phyloP scores from a whole-genome alignment of 2,113 vertebrate genomes.

The Pachypanchax playfairii region DNA sequence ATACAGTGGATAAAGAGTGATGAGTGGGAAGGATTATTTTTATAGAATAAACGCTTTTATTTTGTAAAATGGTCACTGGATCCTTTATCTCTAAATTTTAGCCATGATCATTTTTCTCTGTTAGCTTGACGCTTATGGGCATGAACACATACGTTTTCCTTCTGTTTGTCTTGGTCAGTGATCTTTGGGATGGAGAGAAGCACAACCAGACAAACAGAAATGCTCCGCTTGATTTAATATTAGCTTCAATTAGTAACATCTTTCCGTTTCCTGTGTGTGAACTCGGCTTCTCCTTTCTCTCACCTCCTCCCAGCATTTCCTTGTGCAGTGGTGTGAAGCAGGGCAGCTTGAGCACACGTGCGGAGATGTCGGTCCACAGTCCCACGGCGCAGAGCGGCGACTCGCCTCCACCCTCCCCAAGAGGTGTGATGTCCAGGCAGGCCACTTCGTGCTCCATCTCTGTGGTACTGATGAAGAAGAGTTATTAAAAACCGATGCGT shows the following conservation, averaged over 20 bases:
- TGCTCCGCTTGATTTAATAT: no score
- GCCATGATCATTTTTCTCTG: not conserved
- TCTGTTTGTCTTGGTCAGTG: no score
- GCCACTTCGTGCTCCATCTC: slow-evolving; percentile 99
- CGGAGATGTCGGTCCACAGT: slow-evolving; percentile 98
- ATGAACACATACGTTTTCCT: no score
- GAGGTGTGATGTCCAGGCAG: slow-evolving; percentile 95
- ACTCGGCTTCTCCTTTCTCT: slow-evolving; percentile 33
- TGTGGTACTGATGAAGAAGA: slow-evolving; percentile 81
- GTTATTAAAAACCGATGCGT: slow-evolving; percentile 1
- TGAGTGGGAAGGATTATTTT: no score
- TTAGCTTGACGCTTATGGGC: no score
- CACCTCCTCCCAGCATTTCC: slow-evolving; percentile 99
- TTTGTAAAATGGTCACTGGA: not conserved
- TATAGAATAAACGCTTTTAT: no score
- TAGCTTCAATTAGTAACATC: no score
- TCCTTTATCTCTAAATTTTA: not conserved
- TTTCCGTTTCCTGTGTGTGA: not conserved
- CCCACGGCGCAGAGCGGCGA: slow-evolving; percentile 96
- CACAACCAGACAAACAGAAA: no score
- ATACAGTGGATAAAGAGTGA: no score
- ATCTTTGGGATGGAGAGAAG: no score
- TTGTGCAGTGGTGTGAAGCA: slow-evolving; percentile 95
- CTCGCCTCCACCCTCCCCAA: slow-evolving; percentile 87
- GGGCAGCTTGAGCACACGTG: slow-evolving; percentile 92